Evolutionary conservation across 1,140 invertebrate genomes (phyloP).

Genomic region (Tetramorium alpestre): DNA sequence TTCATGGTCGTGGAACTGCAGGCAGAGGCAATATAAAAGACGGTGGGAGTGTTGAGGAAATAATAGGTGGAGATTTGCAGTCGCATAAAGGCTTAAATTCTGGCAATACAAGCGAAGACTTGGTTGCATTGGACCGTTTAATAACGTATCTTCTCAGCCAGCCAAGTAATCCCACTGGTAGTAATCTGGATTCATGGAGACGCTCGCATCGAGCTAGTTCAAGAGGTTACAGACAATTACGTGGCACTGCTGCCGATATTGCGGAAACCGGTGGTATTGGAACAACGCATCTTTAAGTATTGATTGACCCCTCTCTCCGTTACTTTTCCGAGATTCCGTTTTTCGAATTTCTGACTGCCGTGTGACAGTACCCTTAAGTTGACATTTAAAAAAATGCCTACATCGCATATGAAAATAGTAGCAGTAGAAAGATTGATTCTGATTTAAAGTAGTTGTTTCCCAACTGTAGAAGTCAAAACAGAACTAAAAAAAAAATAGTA

Average conservation of each 20-base stretch:
- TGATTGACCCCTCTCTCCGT: too few species aligned
- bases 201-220: constrained; percentile 78
- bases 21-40: not conserved
- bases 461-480: too few species aligned
- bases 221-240: constrained; percentile 79
- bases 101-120: constrained; percentile 78
- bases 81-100: constrained; percentile 53
- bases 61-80: not conserved
- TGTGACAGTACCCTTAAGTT: not conserved
- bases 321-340: too few species aligned
- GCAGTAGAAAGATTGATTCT: not conserved
- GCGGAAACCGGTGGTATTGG: constrained; percentile 53
- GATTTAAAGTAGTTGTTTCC: not conserved
- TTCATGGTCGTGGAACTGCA: not conserved
- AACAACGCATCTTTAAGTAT: constrained; percentile 77
- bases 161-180: constrained; percentile 46
- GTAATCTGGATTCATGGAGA: constrained; percentile 79
- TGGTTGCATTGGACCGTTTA: constrained; percentile 79
- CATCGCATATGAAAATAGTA: constrained; percentile 5
- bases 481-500: too few species aligned
- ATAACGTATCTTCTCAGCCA: constrained; percentile 80
- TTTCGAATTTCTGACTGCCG: too few species aligned
- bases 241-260: constrained; percentile 45
- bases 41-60: not conserved
- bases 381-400: constrained; percentile 19